Conservation (phyloP, 2,113 vertebrate species). For the Electrona antarctica region DNA sequence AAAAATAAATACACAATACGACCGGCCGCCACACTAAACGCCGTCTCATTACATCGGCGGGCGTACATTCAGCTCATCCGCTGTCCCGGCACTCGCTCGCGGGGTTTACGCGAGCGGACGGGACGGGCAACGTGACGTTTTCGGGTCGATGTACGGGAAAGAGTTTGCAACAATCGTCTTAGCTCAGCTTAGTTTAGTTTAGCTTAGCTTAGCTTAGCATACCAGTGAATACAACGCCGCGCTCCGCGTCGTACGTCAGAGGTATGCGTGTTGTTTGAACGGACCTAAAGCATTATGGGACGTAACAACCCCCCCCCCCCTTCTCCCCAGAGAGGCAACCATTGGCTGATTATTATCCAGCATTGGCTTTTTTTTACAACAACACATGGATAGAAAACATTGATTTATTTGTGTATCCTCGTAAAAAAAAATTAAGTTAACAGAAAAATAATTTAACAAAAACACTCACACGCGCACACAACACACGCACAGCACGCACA, state of each 20-base stretch:
- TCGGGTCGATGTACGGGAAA: slow-evolving; percentile 25
- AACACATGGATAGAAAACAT: slow-evolving; percentile 71
- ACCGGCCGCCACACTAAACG: no score
- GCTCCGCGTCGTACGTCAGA: slow-evolving; percentile 16
- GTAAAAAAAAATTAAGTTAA: slow-evolving; percentile 47
- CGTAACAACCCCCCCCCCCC: not conserved
- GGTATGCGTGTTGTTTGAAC: slow-evolving; percentile 14
- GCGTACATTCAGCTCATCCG: slow-evolving; percentile 69
- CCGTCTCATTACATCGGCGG: slow-evolving; percentile 42
- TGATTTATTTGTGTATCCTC: slow-evolving; percentile 25
- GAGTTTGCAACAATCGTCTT: slow-evolving; percentile 39
- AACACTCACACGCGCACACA: not conserved
- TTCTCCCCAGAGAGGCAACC: not conserved
- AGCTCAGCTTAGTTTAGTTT: not conserved
- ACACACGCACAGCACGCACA: no score
- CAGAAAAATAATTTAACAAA: slow-evolving; percentile 30
- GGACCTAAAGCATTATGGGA: slow-evolving; percentile 20
- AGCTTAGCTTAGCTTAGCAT: slow-evolving; percentile 5
- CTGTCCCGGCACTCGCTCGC: slow-evolving; percentile 7
- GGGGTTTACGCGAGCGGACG: slow-evolving; percentile 12
- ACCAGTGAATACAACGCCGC: slow-evolving; percentile 19
- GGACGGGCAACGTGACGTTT: slow-evolving; percentile 3
- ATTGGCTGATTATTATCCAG: slow-evolving; percentile 28
- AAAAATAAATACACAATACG: no score
- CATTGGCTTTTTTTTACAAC: slow-evolving; percentile 49